phyloP scores from a whole-genome alignment of 2,888 invertebrate species.

The Cheilosia scutellata region DNA sequence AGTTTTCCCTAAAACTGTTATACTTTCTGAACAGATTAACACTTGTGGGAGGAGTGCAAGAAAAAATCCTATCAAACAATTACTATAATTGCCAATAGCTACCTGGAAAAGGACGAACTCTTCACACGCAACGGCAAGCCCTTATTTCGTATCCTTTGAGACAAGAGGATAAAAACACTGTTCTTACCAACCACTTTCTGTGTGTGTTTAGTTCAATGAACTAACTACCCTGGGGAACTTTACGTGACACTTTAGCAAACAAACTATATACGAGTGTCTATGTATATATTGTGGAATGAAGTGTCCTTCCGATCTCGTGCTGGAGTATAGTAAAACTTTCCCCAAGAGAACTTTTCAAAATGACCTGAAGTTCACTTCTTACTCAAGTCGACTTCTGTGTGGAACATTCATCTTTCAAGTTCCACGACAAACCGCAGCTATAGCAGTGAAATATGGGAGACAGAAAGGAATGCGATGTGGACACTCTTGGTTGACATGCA shows the following conservation, averaged over 20 bases:
- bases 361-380: conserved; percentile 42
- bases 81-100: conserved; percentile 63
- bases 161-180: background rate
- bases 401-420: conserved; percentile 57
- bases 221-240: background rate
- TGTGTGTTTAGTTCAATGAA: conserved; percentile 26
- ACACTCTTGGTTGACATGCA: conserved; percentile 10
- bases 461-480: background rate
- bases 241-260: conserved; percentile 25
- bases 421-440: conserved; percentile 28
- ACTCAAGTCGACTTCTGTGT: conserved; percentile 34
- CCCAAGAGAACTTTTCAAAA: conserved; percentile 24
- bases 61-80: conserved; percentile 65
- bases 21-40: conserved; percentile 41
- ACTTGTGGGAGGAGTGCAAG: background rate
- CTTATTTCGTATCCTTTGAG: background rate
- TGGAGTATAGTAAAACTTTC: conserved; percentile 33
- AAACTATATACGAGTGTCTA: background rate
- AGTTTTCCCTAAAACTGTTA: conserved; percentile 36
- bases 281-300: background rate
- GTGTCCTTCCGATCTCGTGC: background rate
- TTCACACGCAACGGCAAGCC: background rate
- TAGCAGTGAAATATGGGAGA: conserved; percentile 3
- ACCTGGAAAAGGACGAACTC: conserved; percentile 46
- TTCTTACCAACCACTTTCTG: background rate